Evolutionary conservation across 2,888 invertebrate genomes (phyloP).

Genomic region (Drosophila lutescens): DNA sequence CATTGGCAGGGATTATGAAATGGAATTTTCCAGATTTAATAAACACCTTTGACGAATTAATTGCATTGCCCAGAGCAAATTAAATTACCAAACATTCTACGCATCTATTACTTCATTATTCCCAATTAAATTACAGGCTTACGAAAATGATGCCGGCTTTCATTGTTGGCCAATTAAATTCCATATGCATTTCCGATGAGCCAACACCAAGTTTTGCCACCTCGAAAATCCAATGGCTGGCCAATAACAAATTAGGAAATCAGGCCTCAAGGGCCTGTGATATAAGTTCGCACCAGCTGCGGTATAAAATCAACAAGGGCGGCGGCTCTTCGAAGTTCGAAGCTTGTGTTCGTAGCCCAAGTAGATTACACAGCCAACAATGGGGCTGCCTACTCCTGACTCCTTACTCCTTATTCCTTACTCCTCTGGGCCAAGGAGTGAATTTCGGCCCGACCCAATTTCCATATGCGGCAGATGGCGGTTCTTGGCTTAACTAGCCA

Average conservation of each 20-base stretch:
- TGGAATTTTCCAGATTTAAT: background rate
- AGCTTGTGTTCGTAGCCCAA: conserved; percentile 43
- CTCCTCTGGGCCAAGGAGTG: conserved; percentile 18
- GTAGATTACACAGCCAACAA: conserved; percentile 71
- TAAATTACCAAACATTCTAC: background rate
- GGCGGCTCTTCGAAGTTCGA: conserved; percentile 39
- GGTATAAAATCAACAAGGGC: conserved; percentile 66
- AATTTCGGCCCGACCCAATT: conserved; percentile 60
- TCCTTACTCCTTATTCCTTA: background rate
- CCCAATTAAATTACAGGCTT: conserved; percentile 14
- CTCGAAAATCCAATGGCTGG: conserved; percentile 29
- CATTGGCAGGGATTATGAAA: background rate
- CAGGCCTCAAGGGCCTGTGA: conserved; percentile 63
- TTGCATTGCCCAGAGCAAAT: background rate
- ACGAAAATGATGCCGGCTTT: conserved; percentile 5
- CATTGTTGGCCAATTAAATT: conserved; percentile 29
- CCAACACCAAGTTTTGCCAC: conserved; percentile 28
- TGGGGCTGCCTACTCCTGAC: conserved; percentile 17
- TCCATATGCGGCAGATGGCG: conserved; percentile 68
- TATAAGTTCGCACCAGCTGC: conserved; percentile 71
- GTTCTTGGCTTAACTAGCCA: conserved; percentile 73
- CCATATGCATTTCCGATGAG: conserved; percentile 21
- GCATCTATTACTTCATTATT: conserved; percentile 3
- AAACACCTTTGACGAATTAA: conserved; percentile 2
- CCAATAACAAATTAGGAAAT: conserved; percentile 74